phyloP scores from a whole-genome alignment of 2,797 vertebrate species.

The Rhadinocentrus ornatus region DNA sequence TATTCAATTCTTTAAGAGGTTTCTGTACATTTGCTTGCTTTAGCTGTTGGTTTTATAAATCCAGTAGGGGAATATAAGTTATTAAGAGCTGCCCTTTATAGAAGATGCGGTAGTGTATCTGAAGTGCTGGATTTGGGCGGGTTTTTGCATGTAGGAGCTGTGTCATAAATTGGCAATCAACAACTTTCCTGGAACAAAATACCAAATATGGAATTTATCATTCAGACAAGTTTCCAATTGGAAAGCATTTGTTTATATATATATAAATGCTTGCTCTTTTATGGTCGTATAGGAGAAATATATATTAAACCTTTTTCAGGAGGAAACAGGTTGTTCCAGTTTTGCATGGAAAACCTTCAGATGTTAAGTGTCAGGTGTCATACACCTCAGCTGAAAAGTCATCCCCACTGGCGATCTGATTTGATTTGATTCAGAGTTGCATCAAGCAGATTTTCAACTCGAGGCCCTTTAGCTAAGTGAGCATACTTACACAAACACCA shows the following conservation, averaged over 20 bases:
- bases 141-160: neutral
- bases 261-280: too few species aligned
- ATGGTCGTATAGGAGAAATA: too few species aligned
- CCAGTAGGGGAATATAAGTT: neutral
- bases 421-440: conserved; percentile 6
- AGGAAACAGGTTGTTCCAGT: neutral
- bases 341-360: neutral
- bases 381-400: neutral
- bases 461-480: conserved; percentile 2
- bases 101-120: neutral
- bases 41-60: neutral
- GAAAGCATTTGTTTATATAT: too few species aligned
- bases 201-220: neutral
- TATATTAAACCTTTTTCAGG: too few species aligned
- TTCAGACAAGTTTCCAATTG: neutral
- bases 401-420: neutral
- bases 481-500: neutral
- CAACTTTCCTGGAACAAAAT: neutral
- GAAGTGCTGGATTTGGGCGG: neutral
- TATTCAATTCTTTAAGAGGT: neutral
- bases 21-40: neutral
- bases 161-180: neutral
- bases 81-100: neutral
- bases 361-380: neutral
- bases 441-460: neutral